Evolutionary conservation across 2,797 vertebrate species (phyloP).

Genomic region (Propithecus perrieri): DNA sequence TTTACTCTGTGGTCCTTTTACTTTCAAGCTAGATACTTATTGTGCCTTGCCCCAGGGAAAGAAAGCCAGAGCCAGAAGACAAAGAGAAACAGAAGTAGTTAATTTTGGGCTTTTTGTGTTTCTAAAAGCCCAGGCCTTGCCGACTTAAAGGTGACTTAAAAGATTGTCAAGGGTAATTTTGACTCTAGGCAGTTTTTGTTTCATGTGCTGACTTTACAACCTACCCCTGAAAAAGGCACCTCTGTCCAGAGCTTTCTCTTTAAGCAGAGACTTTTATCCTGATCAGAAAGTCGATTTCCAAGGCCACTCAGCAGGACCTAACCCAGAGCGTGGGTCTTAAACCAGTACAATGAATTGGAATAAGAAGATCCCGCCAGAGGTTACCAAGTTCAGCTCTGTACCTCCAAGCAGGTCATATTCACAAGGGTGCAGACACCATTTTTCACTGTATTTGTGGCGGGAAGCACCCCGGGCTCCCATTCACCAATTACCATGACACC

Average conservation of each 20-base stretch:
- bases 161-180: constrained; percentile 78
- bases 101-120: constrained; percentile 66
- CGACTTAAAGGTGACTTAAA: constrained; percentile 67
- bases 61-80: constrained; percentile 49
- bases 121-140: constrained; percentile 60
- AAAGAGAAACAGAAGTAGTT: constrained; percentile 73
- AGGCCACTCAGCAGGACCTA: constrained; percentile 79
- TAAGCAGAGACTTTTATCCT: constrained; percentile 75
- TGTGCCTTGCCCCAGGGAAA: constrained; percentile 7
- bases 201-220: constrained; percentile 80
- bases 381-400: constrained; percentile 68
- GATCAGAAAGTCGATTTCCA: constrained; percentile 80
- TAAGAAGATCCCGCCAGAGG: constrained; percentile 65
- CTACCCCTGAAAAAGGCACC: constrained; percentile 76
- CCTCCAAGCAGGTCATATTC: constrained; percentile 61
- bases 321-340: constrained; percentile 68
- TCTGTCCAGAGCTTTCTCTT: constrained; percentile 74
- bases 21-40: constrained; percentile 47
- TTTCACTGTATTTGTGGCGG: constrained; percentile 65
- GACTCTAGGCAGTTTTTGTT: constrained; percentile 74
- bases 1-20: neutral
- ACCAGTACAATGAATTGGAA: constrained; percentile 72
- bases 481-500: constrained; percentile 81
- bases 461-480: constrained; percentile 70
- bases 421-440: constrained; percentile 66